These are phyloP conservation scores for Nycticebus coucang DNA, from an alignment of 2,113 vertebrate species.

Conservation along the genomic window DNA sequence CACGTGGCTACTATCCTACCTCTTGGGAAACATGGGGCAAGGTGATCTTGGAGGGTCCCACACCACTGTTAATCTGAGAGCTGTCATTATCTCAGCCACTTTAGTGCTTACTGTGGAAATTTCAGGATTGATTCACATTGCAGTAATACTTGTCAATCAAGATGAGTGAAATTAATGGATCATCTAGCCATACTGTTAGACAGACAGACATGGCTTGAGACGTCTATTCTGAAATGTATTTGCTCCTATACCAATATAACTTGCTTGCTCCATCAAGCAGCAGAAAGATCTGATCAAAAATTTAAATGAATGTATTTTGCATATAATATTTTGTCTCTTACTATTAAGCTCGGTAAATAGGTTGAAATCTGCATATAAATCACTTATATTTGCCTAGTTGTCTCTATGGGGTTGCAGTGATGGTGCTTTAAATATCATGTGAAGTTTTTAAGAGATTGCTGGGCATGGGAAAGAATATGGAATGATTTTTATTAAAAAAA, in stretches of 20 bases:
- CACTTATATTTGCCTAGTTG: conserved; percentile 74
- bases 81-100: conserved; percentile 35
- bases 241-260: conserved; percentile 40
- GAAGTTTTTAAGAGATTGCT: conserved; percentile 65
- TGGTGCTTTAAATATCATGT: conserved; percentile 70
- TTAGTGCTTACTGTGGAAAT: conserved; percentile 42
- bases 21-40: not conserved
- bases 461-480: conserved; percentile 48
- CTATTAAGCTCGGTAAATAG: conserved; percentile 77
- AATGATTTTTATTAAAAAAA: conserved; percentile 61
- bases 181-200: not conserved
- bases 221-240: conserved; percentile 67
- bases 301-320: conserved; percentile 78
- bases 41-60: not conserved
- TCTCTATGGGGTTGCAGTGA: conserved; percentile 59
- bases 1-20: not conserved
- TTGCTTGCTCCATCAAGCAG: conserved; percentile 60
- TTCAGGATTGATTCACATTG: conserved; percentile 19
- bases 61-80: not conserved
- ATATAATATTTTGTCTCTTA: conserved; percentile 81
- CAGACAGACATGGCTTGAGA: conserved; percentile 5
- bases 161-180: conserved; percentile 46
- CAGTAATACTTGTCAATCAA: conserved; percentile 49
- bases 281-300: conserved; percentile 78
- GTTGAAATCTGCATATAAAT: conserved; percentile 82